These are phyloP conservation scores for Melanitta fusca DNA, from an alignment of 2,797 vertebrate species.

Conservation along the genomic window DNA sequence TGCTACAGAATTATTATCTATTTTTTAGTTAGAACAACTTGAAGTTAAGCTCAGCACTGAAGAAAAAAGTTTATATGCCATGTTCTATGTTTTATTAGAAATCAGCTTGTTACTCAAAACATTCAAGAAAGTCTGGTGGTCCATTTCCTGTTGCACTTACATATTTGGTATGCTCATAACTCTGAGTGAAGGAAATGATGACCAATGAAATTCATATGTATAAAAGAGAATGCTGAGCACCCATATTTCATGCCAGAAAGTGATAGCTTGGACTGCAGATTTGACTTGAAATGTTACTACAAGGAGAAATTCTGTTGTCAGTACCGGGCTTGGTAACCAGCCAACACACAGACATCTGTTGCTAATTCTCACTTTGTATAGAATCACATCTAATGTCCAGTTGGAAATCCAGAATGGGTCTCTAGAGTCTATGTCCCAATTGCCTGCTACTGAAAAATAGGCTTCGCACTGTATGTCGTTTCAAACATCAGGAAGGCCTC, in stretches of 20 bases:
- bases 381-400: neutral
- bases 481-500: neutral
- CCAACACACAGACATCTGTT: neutral
- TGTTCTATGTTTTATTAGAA: neutral
- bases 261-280: neutral
- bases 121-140: neutral
- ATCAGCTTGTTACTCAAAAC: neutral
- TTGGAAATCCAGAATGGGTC: neutral
- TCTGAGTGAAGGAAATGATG: neutral
- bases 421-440: neutral
- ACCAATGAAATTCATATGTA: neutral
- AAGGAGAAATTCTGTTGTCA: neutral
- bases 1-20: neutral
- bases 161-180: neutral
- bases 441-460: neutral
- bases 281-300: neutral
- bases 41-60: neutral
- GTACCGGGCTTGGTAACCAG: neutral
- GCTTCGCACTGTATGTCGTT: neutral
- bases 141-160: neutral
- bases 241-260: neutral
- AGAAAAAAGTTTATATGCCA: neutral
- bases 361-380: neutral
- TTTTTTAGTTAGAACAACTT: neutral
- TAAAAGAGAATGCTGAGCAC: neutral